phyloP scores from a whole-genome alignment of 2,113 vertebrate species.

The Perognathus longimembris region DNA sequence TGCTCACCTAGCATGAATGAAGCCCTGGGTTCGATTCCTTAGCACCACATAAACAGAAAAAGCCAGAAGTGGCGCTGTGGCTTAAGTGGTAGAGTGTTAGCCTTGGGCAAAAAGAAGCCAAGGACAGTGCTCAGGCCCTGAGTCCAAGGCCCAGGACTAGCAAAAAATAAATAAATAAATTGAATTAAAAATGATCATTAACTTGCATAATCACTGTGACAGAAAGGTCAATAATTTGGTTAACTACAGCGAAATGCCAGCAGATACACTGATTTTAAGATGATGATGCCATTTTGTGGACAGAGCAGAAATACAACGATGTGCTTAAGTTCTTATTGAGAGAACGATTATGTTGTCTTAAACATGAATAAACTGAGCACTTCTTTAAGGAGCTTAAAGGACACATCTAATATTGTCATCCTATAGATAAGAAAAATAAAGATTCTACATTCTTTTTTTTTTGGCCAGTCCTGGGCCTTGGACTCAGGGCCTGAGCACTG shows the following conservation, averaged over 20 bases:
- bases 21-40: too few species aligned
- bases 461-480: too few species aligned
- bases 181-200: constrained; percentile 6
- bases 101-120: too few species aligned
- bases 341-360: not conserved
- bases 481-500: too few species aligned
- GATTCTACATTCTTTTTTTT: not conserved
- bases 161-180: too few species aligned
- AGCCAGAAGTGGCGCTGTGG: too few species aligned
- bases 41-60: too few species aligned
- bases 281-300: not conserved
- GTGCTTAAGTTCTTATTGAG: not conserved
- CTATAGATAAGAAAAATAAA: not conserved
- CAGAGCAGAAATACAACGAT: not conserved
- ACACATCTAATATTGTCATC: not conserved
- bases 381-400: not conserved
- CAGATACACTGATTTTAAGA: not conserved
- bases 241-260: not conserved
- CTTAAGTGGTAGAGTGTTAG: too few species aligned
- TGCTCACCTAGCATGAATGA: too few species aligned
- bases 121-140: too few species aligned
- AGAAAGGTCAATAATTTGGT: not conserved
- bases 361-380: not conserved
- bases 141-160: too few species aligned
- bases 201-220: not conserved